A percentile compares a stretch with the other conserved stretches of the same genome.
Evolutionary conservation across 2,797 vertebrate genomes (phyloP).

Genomic region (Pangasius djambal): DNA sequence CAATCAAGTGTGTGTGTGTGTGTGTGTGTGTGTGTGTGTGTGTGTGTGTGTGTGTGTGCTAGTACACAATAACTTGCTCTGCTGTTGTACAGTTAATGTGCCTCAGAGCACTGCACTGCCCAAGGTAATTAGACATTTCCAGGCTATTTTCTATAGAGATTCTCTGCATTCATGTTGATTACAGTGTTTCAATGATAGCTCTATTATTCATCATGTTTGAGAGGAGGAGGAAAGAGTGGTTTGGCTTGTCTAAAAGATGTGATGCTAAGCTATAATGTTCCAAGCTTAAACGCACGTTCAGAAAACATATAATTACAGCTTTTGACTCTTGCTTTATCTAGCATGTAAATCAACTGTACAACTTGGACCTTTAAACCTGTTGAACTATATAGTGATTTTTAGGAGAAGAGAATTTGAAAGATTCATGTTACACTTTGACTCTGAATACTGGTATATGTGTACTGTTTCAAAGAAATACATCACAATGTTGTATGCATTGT

Average conservation of each 20-base stretch:
- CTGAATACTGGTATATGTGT: background rate
- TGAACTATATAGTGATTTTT: background rate
- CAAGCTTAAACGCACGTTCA: background rate
- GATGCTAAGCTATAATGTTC: background rate
- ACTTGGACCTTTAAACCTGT: background rate
- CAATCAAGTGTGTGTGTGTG: background rate
- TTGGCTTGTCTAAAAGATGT: constrained; percentile 8
- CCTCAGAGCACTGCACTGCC: constrained; percentile 7
- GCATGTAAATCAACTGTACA: background rate
- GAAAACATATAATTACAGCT: constrained; percentile 9
- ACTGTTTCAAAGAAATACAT: background rate
- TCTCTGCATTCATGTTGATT: constrained; percentile 18
- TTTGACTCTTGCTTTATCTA: background rate
- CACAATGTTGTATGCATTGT: background rate
- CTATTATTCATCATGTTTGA: constrained; percentile 13
- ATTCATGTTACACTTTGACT: background rate
- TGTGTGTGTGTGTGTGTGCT: background rate
- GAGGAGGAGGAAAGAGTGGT: background rate
- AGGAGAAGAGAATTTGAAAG: background rate
- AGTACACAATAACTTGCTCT: background rate
- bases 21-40: background rate
- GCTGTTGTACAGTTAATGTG: constrained; percentile 25
- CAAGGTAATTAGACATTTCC: constrained; percentile 27
- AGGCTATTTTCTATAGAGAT: background rate
- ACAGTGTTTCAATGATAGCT: constrained; percentile 5